Base-by-base conservation (phyloP, 2,113 vertebrate species). In the Geothlypis trichas region DNA sequence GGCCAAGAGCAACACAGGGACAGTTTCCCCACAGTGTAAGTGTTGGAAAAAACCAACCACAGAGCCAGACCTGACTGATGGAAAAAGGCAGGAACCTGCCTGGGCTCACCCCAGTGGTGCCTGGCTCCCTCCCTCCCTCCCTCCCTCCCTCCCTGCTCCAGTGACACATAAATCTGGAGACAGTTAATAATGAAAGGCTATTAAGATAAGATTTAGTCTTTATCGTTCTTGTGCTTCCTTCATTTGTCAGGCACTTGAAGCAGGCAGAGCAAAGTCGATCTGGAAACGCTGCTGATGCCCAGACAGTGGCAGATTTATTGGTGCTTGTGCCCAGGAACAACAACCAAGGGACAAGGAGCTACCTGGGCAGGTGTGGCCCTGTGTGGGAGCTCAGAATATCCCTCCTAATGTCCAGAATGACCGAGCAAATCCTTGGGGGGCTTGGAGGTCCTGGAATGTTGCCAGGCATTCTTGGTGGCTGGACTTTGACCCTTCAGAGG, bases 181-280 rank as follows among this genome's bases (percentile, higher is more conserved):
- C 87, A 65, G 73, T 95, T 92, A 78, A 93, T 81, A 84, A 95
- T 91, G 82, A 83, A 81, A 65, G 84, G 69, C 81, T 61, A 90
- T 89, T 89, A 91, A 91, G 87, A 84, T 87, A 91, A 95, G 91
- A 95, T 90, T 94, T 88, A 92, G 87, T 75, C 93, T 77, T 92
- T 65, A 78, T 57, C 47, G 22, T 92, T 91, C 83, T 75, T 0
- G 0, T 46, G 69, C n/a, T 89, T 42, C 73, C 44, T 26, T 76
- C 80, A 47, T 81, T 92, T 92, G 69, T 89, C 95, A 93, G 81
- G 57, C 73, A 35, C 84, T 71, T 1, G 7, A 72, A 92, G 15
- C 73, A 80, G 80, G 58, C 16, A 20, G 58, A 59, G n/a, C 57
- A 89, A 74, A 51, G 10, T 63, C 1, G 2, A 10, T 51, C 26